A percentile compares a stretch with the other conserved stretches of the same genome.
Conservation (phyloP, 2,888 invertebrate species). For the Lasius platythorax region DNA sequence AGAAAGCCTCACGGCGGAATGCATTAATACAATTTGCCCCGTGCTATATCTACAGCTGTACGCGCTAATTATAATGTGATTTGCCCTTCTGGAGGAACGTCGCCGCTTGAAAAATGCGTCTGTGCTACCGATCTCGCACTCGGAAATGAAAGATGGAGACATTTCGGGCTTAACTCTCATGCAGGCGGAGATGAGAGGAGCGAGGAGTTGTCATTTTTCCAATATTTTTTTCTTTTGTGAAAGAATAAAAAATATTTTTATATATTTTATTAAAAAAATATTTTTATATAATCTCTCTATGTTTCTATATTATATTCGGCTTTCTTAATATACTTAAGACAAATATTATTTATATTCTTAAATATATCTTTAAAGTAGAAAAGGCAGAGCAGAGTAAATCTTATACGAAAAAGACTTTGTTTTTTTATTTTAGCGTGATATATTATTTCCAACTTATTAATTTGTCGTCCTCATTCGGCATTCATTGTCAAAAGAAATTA, state of each 20-base stretch:
- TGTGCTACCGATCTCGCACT: constrained; percentile 28
- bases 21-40: constrained; percentile 79
- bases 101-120: constrained; percentile 43
- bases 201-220: too few species aligned
- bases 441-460: not conserved
- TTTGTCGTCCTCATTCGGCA: not conserved
- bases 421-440: not conserved
- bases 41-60: constrained; percentile 70
- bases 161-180: constrained; percentile 6
- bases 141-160: constrained; percentile 16
- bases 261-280: not conserved
- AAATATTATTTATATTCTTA: not conserved
- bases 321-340: too few species aligned
- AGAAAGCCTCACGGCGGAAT: constrained; percentile 76
- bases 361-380: not conserved
- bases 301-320: not conserved
- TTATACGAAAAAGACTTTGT: not conserved
- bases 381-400: not conserved
- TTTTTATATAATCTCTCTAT: not conserved
- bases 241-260: not conserved
- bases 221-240: not conserved
- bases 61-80: constrained; percentile 75
- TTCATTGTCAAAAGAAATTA: constrained; percentile 2
- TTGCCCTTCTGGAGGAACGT: constrained; percentile 63
- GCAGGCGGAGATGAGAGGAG: not conserved